A percentile compares a stretch with the other conserved stretches of the same genome.
phyloP scores from a whole-genome alignment of 2,113 vertebrate genomes.

The Dipodomys spectabilis region DNA sequence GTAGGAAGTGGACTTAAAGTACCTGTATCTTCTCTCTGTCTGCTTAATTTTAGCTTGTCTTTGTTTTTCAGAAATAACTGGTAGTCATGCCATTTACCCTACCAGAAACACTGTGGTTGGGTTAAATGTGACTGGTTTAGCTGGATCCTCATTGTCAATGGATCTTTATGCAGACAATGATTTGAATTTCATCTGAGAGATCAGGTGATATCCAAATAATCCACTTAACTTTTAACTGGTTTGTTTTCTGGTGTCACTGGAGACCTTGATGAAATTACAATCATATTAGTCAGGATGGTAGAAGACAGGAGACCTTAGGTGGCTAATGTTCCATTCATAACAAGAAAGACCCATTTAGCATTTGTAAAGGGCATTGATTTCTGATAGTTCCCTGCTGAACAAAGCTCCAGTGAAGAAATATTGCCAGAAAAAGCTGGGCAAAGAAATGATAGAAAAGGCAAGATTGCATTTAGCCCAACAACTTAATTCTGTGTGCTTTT shows the following conservation, averaged over 20 bases:
- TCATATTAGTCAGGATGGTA: slow-evolving; percentile 77
- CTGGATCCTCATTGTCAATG: background rate
- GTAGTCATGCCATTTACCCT: background rate
- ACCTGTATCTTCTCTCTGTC: background rate
- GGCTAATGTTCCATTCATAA: slow-evolving; percentile 76
- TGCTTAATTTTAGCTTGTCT: slow-evolving; percentile 17
- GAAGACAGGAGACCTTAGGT: slow-evolving; percentile 76
- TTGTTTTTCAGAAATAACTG: slow-evolving; percentile 43
- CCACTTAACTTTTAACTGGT: slow-evolving; percentile 68
- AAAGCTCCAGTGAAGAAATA: slow-evolving; percentile 77
- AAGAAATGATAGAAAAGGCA: slow-evolving; percentile 70
- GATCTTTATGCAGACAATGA: slow-evolving; percentile 56
- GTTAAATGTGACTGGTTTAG: background rate
- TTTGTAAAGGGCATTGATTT: slow-evolving; percentile 80
- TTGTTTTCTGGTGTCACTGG: slow-evolving; percentile 74
- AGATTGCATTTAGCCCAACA: slow-evolving; percentile 72
- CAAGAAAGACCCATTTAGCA: slow-evolving; percentile 78
- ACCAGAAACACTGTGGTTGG: background rate
- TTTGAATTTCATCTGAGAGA: slow-evolving; percentile 76
- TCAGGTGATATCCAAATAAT: slow-evolving; percentile 79
- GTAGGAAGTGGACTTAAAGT: background rate
- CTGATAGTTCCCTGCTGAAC: slow-evolving; percentile 73
- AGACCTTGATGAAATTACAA: slow-evolving; percentile 83
- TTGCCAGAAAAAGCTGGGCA: slow-evolving; percentile 63
- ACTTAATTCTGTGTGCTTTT: slow-evolving; percentile 65